Percentiles rank a stretch among this genome's conserved stretches.
Evolutionary conservation across 2,797 vertebrate genomes (phyloP).

Genomic region (Enteromius fasciolatus): DNA sequence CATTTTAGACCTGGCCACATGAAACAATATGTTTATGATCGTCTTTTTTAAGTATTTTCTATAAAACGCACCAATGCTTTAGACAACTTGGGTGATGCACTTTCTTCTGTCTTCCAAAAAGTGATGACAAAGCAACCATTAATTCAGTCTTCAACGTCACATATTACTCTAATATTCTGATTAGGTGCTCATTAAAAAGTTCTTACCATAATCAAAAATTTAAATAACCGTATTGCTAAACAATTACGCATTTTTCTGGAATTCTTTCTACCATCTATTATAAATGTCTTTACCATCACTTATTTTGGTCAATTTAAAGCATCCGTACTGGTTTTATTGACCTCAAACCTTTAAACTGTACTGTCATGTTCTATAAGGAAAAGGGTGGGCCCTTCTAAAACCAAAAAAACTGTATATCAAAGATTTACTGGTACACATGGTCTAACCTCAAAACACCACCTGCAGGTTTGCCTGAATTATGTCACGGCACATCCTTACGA

Average conservation of each 20-base stretch:
- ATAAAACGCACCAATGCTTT: not conserved
- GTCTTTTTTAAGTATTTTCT: not conserved
- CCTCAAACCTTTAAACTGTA: not conserved
- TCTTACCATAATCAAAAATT: not conserved
- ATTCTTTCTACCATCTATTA: not conserved
- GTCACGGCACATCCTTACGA: constrained; percentile 26
- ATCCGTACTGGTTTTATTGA: not conserved
- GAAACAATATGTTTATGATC: not conserved
- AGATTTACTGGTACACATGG: not conserved
- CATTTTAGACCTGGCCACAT: not conserved
- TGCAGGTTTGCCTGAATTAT: constrained; percentile 28
- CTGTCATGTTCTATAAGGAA: not conserved
- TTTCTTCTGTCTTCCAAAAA: not conserved
- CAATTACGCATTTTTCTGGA: not conserved
- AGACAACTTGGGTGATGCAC: not conserved
- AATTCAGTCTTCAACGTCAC: not conserved
- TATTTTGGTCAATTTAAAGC: not conserved
- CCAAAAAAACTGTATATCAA: not conserved
- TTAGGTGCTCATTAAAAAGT: not conserved
- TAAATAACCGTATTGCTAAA: not conserved
- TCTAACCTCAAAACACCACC: constrained; percentile 26
- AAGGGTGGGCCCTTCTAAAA: not conserved
- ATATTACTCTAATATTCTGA: no score
- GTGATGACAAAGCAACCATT: not conserved
- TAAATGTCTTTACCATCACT: not conserved